Evolutionary conservation across 2,888 invertebrate genomes (phyloP).

Genomic region (Lucinisca nassula): DNA sequence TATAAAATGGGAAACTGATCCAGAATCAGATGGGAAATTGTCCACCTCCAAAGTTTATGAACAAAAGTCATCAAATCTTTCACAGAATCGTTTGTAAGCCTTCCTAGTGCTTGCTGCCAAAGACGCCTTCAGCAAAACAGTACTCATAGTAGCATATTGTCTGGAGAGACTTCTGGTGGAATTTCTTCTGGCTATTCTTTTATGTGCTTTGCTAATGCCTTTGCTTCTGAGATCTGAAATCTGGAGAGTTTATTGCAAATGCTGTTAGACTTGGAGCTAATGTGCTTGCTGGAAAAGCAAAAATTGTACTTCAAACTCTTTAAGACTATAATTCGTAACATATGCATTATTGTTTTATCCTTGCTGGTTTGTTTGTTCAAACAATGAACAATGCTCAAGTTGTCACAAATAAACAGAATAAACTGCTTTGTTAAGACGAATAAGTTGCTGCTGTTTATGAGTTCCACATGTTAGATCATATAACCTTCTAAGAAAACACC

Average conservation of each 20-base stretch:
- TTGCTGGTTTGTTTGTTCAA: conserved; percentile 46
- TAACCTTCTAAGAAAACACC: conserved; percentile 42
- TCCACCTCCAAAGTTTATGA: neutral
- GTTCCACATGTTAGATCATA: conserved; percentile 38
- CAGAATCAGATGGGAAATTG: neutral
- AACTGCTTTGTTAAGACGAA: conserved; percentile 18
- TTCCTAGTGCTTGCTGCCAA: neutral
- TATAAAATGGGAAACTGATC: neutral
- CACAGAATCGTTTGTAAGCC: neutral
- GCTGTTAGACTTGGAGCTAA: conserved; percentile 16
- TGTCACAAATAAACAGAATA: conserved; percentile 45
- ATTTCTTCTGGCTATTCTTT: conserved; percentile 14
- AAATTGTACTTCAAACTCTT: conserved; percentile 37
- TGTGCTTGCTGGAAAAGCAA: conserved; percentile 28
- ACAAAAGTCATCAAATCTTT: neutral
- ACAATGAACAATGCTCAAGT: conserved; percentile 39
- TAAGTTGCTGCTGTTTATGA: conserved; percentile 17
- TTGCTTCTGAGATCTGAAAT: conserved; percentile 33
- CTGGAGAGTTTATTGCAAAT: conserved; percentile 45
- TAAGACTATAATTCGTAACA: conserved; percentile 40
- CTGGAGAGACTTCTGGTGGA: conserved; percentile 20
- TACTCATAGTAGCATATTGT: neutral
- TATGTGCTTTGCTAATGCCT: conserved; percentile 26
- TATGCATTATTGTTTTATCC: conserved; percentile 43
- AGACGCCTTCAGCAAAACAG: neutral